A percentile compares a stretch with the other conserved stretches of the same genome.
These are phyloP conservation scores for Microtus ochrogaster DNA, from an alignment of 2,113 vertebrate genomes.

Conservation along the genomic window DNA sequence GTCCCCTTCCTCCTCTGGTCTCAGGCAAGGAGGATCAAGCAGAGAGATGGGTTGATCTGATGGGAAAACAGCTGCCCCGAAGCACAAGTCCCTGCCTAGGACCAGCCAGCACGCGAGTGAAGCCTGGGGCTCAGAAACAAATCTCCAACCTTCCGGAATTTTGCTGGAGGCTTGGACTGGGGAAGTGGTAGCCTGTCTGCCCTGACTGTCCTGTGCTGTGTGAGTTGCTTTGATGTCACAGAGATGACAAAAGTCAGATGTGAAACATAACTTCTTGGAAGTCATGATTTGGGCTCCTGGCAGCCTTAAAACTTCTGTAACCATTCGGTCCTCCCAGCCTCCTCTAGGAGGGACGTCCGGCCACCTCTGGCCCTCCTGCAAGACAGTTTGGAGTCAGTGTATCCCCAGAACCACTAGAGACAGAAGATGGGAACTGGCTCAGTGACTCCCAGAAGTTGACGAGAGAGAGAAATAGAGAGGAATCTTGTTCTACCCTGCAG, in stretches of 20 bases:
- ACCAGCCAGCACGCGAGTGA: accelerated
- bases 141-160: accelerated
- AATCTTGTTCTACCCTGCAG: background rate
- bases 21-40: background rate
- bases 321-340: accelerated
- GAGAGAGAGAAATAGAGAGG: background rate
- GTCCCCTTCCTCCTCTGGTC: background rate
- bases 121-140: background rate
- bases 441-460: background rate
- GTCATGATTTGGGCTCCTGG: background rate
- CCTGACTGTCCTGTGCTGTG: too few species aligned
- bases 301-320: background rate
- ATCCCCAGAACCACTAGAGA: background rate
- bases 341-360: background rate
- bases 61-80: background rate
- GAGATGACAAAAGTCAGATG: accelerated
- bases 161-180: background rate
- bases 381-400: accelerated
- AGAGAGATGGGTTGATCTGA: accelerated
- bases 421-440: accelerated
- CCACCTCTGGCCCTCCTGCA: accelerated
- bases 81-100: accelerated
- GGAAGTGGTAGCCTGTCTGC: accelerated
- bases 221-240: background rate
- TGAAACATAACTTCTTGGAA: accelerated